phyloP scores from a whole-genome alignment of 2,888 invertebrate genomes.

The Noctua pronuba region DNA sequence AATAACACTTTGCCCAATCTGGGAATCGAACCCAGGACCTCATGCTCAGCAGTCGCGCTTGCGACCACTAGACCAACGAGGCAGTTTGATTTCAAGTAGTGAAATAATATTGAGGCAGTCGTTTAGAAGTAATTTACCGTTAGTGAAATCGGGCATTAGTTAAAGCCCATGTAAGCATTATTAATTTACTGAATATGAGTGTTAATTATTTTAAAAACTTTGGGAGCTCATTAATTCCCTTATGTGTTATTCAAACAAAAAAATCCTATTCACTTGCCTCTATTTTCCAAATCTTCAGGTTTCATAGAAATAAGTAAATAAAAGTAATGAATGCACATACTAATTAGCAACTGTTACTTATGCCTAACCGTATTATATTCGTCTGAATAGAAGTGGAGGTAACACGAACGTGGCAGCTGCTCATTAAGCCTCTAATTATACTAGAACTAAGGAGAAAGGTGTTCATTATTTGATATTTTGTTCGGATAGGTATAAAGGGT shows the following conservation, averaged over 20 bases:
- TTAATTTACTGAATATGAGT: background rate
- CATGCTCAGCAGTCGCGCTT: no score
- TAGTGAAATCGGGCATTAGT: background rate
- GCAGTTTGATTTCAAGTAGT: background rate
- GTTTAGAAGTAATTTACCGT: background rate
- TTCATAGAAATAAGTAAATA: background rate
- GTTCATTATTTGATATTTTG: conserved; percentile 20
- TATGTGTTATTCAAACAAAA: background rate
- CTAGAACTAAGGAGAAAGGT: conserved; percentile 26
- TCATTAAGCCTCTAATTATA: conserved; percentile 52
- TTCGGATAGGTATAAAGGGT: conserved; percentile 6
- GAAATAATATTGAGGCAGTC: background rate
- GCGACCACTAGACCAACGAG: no score
- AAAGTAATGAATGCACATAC: conserved; percentile 61
- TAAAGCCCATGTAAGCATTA: background rate
- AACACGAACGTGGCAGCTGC: conserved; percentile 41
- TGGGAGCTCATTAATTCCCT: background rate
- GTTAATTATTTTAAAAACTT: background rate
- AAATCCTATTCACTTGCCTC: conserved; percentile 1
- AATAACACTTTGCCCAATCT: no score
- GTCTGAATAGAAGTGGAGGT: conserved; percentile 43
- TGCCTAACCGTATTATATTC: conserved; percentile 38
- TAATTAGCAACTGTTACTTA: conserved; percentile 50
- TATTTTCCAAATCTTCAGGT: background rate
- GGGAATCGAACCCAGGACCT: no score